Evolutionary conservation across 2,888 invertebrate species (phyloP), one percentile per base, ranked within the genome.

Genomic region (Megamerina dolium): DNA sequence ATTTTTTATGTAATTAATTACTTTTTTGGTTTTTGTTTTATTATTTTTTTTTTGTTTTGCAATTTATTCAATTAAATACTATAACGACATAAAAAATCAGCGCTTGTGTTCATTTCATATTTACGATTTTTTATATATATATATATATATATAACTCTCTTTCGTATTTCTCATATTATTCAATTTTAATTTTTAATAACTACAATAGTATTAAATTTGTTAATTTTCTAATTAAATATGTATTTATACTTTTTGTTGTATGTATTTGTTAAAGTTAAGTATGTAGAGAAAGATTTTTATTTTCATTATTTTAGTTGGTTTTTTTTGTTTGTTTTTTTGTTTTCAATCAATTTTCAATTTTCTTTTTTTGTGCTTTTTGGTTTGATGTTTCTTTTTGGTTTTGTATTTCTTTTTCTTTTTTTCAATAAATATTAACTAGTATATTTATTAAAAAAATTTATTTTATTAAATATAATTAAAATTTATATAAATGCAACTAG

Each of bases 21-120:
- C 32, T 44, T 46, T 53, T 34, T 43, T 35, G 4, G 29, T 23
- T 46, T 47, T 49, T 44, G 45, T 45, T 49, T 45, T 45, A 46
- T 50, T 46, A 10, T 36, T 49, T 54, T 48, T 46, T 49, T 50
- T 19, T 43, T 52, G 54, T 56, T 53, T 61, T 60, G 52, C n/a
- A n/a, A n/a, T n/a, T n/a, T 58, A 51, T 63, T 53, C 61, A 60
- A 57, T n/a, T 56, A 60, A 62, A 57, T 62, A 57, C 64, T 64
- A 63, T 63, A 64, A 64, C 65, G 64, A 64, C 64, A 64, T 61
- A 65, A 65, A 64, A 64, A 64, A 65, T 63, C 62, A 64, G 63
- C 60, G 60, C 61, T 52, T 56, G 54, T 52, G 51, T 49, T 45
- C 30, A 29, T 35, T 47, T 53, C 51, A 44, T 49, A 53, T 52